Evolutionary conservation across 2,113 vertebrate genomes (phyloP).

Genomic region (Australoheros scitulus): DNA sequence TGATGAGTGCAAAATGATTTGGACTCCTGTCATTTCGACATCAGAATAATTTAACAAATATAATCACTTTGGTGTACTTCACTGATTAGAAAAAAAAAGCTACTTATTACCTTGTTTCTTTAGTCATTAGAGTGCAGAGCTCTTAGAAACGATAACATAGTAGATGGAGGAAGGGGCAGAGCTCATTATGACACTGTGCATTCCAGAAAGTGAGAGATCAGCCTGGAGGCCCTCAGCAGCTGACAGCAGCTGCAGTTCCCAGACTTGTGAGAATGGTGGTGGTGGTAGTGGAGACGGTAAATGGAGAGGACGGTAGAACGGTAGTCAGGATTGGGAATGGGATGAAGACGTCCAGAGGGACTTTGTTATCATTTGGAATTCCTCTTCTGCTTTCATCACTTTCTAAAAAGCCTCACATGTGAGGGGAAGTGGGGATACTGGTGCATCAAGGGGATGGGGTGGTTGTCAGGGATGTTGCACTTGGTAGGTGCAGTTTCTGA

Average conservation of each 20-base stretch:
- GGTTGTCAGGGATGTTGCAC: slow-evolving; percentile 24
- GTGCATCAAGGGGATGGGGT: slow-evolving; percentile 24
- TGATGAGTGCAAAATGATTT: neutral
- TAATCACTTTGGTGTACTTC: neutral
- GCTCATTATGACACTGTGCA: slow-evolving; percentile 64
- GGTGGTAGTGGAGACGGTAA: slow-evolving; percentile 57
- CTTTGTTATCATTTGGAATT: slow-evolving; percentile 71
- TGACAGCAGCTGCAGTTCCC: slow-evolving; percentile 69
- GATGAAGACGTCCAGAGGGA: slow-evolving; percentile 65
- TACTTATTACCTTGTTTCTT: neutral
- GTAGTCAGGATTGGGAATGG: slow-evolving; percentile 47
- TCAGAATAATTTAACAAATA: neutral
- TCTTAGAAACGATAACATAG: slow-evolving; percentile 21
- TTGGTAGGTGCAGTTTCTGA: slow-evolving; percentile 16
- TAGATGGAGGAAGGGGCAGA: slow-evolving; percentile 30
- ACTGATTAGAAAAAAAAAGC: slow-evolving; percentile 5
- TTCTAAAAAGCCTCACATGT: slow-evolving; percentile 53
- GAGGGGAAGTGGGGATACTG: slow-evolving; percentile 31
- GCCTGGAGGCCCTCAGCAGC: slow-evolving; percentile 64
- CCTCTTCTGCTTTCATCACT: slow-evolving; percentile 70
- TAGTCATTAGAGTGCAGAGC: neutral
- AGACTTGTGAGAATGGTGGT: slow-evolving; percentile 35
- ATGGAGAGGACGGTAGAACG: slow-evolving; percentile 64
- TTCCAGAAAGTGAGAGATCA: slow-evolving; percentile 73
- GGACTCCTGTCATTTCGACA: neutral